These are phyloP conservation scores for Oreochromis spilurus DNA, from an alignment of 2,113 vertebrate genomes.

Conservation along the genomic window DNA sequence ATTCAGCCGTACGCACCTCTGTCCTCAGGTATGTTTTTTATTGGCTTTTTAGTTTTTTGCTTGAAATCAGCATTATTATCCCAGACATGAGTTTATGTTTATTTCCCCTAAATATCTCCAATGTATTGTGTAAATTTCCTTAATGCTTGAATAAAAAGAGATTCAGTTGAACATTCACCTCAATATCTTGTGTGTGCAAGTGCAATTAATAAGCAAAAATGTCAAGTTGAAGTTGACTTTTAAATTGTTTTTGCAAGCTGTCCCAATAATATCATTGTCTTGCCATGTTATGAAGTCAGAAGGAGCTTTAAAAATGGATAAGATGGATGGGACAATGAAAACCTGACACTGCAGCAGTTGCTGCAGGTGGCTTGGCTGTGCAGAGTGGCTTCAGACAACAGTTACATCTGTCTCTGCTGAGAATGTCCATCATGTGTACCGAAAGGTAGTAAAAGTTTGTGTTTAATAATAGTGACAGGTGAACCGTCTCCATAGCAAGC, in stretches of 20 bases:
- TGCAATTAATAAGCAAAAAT: not conserved
- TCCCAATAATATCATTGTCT: not conserved
- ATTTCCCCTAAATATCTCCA: not conserved
- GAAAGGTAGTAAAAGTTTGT: not conserved
- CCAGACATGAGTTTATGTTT: not conserved
- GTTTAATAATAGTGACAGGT: not conserved
- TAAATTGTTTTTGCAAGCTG: not conserved
- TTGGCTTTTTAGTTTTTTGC: not conserved
- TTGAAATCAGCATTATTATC: not conserved
- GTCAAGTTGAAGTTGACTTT: not conserved
- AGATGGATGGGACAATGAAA: not conserved
- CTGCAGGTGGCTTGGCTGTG: not conserved
- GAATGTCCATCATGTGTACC: not conserved
- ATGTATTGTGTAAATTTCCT: not conserved
- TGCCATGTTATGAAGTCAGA: not conserved
- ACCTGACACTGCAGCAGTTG: not conserved
- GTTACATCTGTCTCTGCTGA: not conserved
- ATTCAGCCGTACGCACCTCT: not conserved
- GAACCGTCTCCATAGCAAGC: not conserved
- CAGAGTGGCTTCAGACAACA: not conserved
- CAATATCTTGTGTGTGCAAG: not conserved
- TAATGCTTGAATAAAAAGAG: not conserved
- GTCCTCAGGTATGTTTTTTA: not conserved
- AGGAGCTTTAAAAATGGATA: not conserved
- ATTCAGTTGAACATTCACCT: not conserved